A percentile compares a stretch with the other conserved stretches of the same genome.
Conservation (phyloP, 2,797 vertebrate genomes). For the Tenualosa thibaudeaui region DNA sequence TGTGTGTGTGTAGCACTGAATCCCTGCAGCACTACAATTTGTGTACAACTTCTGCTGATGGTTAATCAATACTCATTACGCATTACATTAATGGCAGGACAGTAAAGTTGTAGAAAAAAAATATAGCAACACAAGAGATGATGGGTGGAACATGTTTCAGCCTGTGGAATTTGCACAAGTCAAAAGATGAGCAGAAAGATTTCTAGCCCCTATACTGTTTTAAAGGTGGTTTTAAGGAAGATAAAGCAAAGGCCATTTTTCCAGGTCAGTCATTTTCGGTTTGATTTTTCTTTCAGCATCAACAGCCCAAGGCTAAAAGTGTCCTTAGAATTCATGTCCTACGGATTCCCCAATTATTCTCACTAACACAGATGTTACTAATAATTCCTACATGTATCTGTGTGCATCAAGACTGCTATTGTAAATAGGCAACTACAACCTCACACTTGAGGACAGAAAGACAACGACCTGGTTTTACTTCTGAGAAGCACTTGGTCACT, state of each 20-base stretch:
- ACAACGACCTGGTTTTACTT: neutral
- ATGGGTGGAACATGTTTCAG: conserved; percentile 65
- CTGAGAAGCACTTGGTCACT: neutral
- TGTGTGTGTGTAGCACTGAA: neutral
- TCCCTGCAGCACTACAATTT: no score
- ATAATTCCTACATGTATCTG: neutral
- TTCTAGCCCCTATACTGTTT: conserved; percentile 67
- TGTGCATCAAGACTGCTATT: neutral
- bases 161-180: conserved; percentile 52
- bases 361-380: neutral
- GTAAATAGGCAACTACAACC: neutral
- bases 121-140: conserved; percentile 53
- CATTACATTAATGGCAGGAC: neutral
- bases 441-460: neutral
- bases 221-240: conserved; percentile 59
- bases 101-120: neutral
- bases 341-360: neutral
- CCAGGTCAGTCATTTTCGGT: conserved; percentile 27
- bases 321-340: neutral
- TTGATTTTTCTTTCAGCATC: neutral
- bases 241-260: conserved; percentile 54
- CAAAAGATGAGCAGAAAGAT: conserved; percentile 50
- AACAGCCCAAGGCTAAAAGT: neutral
- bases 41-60: neutral
- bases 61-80: neutral